Evolutionary conservation across 2,113 vertebrate genomes (phyloP).

Genomic region (Oreochromis aureus): DNA sequence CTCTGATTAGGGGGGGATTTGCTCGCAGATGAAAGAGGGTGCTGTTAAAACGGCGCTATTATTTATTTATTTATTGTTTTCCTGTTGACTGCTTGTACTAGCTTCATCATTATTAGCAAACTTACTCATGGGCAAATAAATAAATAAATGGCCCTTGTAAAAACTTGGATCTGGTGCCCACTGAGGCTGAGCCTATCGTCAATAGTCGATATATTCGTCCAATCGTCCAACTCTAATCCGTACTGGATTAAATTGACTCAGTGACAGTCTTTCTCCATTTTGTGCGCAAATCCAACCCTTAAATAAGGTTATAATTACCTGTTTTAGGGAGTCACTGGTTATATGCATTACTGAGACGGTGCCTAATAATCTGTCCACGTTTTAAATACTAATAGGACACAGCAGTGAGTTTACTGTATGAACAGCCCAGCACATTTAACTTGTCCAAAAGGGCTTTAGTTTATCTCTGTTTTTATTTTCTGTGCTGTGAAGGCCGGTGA

Average conservation of each 20-base stretch:
- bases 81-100: accelerated
- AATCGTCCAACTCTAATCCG: accelerated
- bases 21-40: not conserved
- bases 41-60: not conserved
- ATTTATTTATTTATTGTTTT: not conserved
- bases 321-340: not conserved
- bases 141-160: not conserved
- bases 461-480: accelerated
- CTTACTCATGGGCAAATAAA: not conserved
- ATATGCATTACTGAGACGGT: not conserved
- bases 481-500: not conserved
- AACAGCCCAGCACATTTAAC: not conserved
- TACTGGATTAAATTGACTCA: not conserved
- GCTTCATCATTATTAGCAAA: not conserved
- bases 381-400: not conserved
- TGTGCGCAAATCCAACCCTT: accelerated
- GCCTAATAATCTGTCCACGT: not conserved
- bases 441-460: not conserved
- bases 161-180: not conserved
- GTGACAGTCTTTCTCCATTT: accelerated
- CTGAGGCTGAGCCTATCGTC: not conserved
- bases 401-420: not conserved
- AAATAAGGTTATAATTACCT: not conserved
- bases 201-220: accelerated
- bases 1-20: not conserved